A percentile compares a stretch with the other conserved stretches of the same genome.
Evolutionary conservation across 37 sponge, comb jelly and placozoan genomes (phyloP).

Genomic region (Ianthella basta): DNA sequence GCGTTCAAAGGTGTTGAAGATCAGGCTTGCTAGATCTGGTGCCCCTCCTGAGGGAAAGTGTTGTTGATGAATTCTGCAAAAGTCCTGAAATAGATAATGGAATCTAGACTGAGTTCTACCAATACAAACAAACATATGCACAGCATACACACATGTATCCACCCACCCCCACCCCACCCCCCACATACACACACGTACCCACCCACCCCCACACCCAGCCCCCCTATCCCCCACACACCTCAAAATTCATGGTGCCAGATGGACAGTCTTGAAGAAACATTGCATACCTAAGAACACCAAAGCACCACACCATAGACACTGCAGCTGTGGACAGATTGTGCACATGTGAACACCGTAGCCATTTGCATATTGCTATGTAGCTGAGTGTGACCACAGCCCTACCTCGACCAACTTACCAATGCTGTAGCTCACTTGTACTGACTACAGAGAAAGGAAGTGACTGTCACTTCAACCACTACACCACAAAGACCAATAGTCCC

Average conservation of each 20-base stretch:
- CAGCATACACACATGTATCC: neutral
- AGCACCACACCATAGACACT: no score
- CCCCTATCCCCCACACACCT: conserved; percentile 54
- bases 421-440: conserved; percentile 59
- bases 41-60: conserved; percentile 84
- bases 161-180: no score
- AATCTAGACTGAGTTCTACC: no score
- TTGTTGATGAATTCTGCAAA: conserved; percentile 71
- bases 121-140: no score
- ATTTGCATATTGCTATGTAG: no score
- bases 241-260: conserved; percentile 52
- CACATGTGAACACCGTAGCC: no score
- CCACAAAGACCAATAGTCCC: neutral
- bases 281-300: conserved; percentile 58
- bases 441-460: conserved; percentile 43
- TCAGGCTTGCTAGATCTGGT: conserved; percentile 45
- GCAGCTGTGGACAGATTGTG: no score
- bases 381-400: neutral
- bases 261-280: conserved; percentile 86
- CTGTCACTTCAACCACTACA: no score
- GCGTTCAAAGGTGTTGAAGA: conserved; percentile 61
- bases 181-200: no score
- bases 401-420: conserved; percentile 44
- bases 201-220: no score
- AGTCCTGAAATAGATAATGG: conserved; percentile 46